Evolutionary conservation across 2,113 vertebrate species (phyloP).

Genomic region (Crotalus tigris): DNA sequence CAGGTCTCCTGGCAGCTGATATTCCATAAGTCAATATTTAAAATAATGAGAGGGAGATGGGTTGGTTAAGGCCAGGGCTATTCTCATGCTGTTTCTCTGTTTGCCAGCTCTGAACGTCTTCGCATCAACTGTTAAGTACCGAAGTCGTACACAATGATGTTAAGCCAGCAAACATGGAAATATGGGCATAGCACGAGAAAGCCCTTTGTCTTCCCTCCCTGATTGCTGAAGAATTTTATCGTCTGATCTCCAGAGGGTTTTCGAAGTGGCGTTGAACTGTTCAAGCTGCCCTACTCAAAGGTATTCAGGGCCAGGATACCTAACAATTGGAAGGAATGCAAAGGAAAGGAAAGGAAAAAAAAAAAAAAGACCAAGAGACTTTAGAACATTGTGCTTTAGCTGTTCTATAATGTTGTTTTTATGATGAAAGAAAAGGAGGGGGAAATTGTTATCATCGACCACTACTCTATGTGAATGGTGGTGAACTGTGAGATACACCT

Average conservation of each 20-base stretch:
- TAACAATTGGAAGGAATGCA: not conserved
- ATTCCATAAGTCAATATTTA: slow-evolving; percentile 28
- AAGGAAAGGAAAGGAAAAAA: not conserved
- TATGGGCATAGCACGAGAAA: slow-evolving; percentile 74
- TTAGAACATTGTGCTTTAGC: slow-evolving; percentile 57
- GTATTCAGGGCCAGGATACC: slow-evolving; percentile 64
- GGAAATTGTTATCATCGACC: slow-evolving; percentile 44
- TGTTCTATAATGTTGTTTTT: slow-evolving; percentile 53
- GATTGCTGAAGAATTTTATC: slow-evolving; percentile 65
- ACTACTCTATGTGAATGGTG: slow-evolving; percentile 55
- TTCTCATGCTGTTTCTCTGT: slow-evolving; percentile 71
- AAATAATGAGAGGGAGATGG: slow-evolving; percentile 38
- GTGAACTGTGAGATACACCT: slow-evolving; percentile 52
- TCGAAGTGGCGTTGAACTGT: slow-evolving; percentile 69
- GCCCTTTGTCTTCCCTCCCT: slow-evolving; percentile 63
- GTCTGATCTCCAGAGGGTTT: slow-evolving; percentile 63
- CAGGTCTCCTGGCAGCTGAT: not conserved
- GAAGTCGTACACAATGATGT: slow-evolving; percentile 66
- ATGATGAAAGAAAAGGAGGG: slow-evolving; percentile 48
- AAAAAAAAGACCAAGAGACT: slow-evolving; percentile 58
- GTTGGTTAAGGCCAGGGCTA: slow-evolving; percentile 60
- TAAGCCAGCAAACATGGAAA: slow-evolving; percentile 69
- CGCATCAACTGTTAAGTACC: slow-evolving; percentile 66
- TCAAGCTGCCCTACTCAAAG: slow-evolving; percentile 68
- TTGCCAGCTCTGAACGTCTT: slow-evolving; percentile 69